Conservation (phyloP, 2,797 vertebrate species). For the Brachymystax lenok region DNA sequence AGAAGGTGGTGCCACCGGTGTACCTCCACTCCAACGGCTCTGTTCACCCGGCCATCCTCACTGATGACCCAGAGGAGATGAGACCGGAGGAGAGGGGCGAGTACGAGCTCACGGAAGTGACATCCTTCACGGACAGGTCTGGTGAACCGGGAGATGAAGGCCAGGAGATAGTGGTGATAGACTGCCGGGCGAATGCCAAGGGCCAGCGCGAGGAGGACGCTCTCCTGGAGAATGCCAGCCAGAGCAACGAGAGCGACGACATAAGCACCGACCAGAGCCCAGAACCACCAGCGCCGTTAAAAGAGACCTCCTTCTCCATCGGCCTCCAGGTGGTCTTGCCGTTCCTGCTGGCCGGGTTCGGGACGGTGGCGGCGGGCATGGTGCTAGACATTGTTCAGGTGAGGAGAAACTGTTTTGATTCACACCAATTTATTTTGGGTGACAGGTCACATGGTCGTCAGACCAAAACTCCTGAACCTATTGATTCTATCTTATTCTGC, state of each 20-base stretch:
- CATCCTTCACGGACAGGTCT: slow-evolving; percentile 65
- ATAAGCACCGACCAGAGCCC: slow-evolving; percentile 85
- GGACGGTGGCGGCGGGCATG: slow-evolving; percentile 97
- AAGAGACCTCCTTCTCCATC: slow-evolving; percentile 95
- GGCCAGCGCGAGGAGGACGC: slow-evolving; percentile 95
- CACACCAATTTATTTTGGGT: no score
- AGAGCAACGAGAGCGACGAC: slow-evolving; percentile 96
- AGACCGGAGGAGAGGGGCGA: slow-evolving; percentile 58
- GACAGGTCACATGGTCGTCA: no score
- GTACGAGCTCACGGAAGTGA: slow-evolving; percentile 78
- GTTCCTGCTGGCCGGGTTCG: slow-evolving; percentile 98
- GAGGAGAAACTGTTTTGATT: slow-evolving; percentile 47
- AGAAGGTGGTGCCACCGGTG: slow-evolving; percentile 72
- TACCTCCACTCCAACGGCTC: slow-evolving; percentile 86
- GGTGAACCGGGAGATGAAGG: slow-evolving; percentile 62
- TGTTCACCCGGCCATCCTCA: slow-evolving; percentile 76
- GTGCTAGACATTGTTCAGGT: slow-evolving; percentile 98
- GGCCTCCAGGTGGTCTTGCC: slow-evolving; percentile 97
- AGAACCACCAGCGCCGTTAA: slow-evolving; percentile 82
- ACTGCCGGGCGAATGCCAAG: slow-evolving; percentile 92
- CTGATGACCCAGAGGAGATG: slow-evolving; percentile 66
- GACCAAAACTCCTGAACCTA: no score
- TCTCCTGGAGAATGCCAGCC: slow-evolving; percentile 93
- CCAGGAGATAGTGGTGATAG: slow-evolving; percentile 81
- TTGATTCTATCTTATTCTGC: no score